phyloP scores from a whole-genome alignment of 2,113 vertebrate species.

The Rynchops niger region DNA sequence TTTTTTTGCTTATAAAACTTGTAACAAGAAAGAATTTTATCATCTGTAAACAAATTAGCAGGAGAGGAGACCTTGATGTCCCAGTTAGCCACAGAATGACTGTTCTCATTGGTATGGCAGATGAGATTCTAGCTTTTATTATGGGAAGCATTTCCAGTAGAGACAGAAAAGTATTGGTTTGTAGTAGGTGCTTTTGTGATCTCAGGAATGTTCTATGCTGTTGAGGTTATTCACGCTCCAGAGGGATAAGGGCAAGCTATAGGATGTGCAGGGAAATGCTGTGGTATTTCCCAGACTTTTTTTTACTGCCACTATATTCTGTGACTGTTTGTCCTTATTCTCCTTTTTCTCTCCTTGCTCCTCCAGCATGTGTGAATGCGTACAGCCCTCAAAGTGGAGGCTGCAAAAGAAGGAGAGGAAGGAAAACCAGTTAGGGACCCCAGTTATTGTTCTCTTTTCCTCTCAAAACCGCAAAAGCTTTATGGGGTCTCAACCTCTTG shows the following conservation, averaged over 20 bases:
- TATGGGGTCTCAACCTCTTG: not conserved
- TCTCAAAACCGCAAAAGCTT: not conserved
- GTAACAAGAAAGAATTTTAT: not conserved
- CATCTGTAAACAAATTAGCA: not conserved
- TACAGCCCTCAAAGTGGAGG: not conserved
- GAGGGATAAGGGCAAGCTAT: not conserved
- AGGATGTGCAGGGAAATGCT: not conserved
- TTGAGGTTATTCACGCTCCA: not conserved
- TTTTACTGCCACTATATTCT: rapidly evolving
- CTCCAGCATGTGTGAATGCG: rapidly evolving
- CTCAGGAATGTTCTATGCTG: not conserved
- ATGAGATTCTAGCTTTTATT: conserved; percentile 4
- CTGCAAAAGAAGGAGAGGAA: not conserved
- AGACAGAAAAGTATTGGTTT: conserved; percentile 7
- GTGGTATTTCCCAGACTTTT: not conserved
- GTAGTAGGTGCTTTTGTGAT: not conserved
- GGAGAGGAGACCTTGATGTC: not conserved
- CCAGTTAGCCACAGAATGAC: conserved; percentile 28
- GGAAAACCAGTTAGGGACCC: not conserved
- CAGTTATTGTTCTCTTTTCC: not conserved
- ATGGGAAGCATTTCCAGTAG: not conserved
- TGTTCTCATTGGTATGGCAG: not conserved
- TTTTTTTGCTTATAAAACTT: not conserved
- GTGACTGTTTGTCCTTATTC: not conserved
- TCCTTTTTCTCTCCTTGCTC: not conserved